A percentile compares a stretch with the other conserved stretches of the same genome.
phyloP scores from a whole-genome alignment of 2,797 vertebrate species.

The Salmo trutta region DNA sequence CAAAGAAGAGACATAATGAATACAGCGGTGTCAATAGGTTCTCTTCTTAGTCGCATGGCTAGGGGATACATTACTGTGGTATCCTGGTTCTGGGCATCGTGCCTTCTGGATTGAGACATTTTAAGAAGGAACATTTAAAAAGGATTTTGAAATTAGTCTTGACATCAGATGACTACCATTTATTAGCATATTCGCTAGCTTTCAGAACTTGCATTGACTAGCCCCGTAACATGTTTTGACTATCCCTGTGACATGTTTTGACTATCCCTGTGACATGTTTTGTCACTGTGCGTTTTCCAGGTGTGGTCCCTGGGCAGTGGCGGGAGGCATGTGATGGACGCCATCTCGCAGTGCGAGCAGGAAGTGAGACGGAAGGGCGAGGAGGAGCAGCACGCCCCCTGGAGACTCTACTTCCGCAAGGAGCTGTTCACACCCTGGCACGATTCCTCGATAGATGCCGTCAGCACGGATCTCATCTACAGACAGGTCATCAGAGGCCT shows the following conservation, averaged over 20 bases:
- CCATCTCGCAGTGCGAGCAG: slow-evolving; percentile 94
- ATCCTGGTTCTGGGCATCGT: too few relatives aligned
- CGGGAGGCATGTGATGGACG: slow-evolving; percentile 84
- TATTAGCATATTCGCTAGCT: neutral
- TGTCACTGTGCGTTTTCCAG: slow-evolving; percentile 59
- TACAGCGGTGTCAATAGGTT: too few relatives aligned
- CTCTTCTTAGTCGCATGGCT: too few relatives aligned
- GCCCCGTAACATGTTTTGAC: neutral
- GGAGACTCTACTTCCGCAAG: slow-evolving; percentile 87
- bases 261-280: neutral
- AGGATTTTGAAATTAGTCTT: too few relatives aligned
- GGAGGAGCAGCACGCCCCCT: slow-evolving; percentile 80
- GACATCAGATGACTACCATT: too few relatives aligned
- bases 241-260: too few relatives aligned
- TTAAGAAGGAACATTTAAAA: too few relatives aligned
- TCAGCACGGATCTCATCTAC: slow-evolving; percentile 92
- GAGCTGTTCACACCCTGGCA: slow-evolving; percentile 95
- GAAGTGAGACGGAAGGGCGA: slow-evolving; percentile 80
- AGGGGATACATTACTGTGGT: too few relatives aligned
- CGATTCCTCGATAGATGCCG: slow-evolving; percentile 73
- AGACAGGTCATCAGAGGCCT: slow-evolving; percentile 85
- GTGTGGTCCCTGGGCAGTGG: slow-evolving; percentile 88
- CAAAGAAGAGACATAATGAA: too few relatives aligned
- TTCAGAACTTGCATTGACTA: neutral
- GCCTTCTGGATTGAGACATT: too few relatives aligned